Conservation (phyloP, 2,797 vertebrate species). For the Schizopygopsis pylzovi region DNA sequence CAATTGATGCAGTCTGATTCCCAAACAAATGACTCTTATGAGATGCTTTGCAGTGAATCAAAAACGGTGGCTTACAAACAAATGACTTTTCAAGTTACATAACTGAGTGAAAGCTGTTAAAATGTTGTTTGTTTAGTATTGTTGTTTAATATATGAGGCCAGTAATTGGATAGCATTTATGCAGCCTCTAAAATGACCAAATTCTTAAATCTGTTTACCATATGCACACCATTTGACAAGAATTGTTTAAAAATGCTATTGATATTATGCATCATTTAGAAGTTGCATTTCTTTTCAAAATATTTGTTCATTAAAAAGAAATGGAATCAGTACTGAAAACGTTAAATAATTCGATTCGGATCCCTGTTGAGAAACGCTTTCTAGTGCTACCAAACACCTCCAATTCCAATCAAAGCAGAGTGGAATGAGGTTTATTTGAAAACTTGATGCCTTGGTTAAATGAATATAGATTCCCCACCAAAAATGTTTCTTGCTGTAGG, state of each 20-base stretch:
- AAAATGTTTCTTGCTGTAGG: background rate
- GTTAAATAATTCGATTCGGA: background rate
- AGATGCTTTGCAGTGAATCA: background rate
- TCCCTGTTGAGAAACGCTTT: slow-evolving; percentile 6
- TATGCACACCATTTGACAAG: background rate
- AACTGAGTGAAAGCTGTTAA: background rate
- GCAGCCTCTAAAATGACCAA: background rate
- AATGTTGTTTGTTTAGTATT: background rate
- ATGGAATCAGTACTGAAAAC: background rate
- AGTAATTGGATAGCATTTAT: background rate
- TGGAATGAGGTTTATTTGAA: slow-evolving; percentile 23
- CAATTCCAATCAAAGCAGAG: slow-evolving; percentile 6
- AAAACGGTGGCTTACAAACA: background rate
- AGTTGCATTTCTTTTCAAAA: background rate
- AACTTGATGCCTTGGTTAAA: slow-evolving; percentile 12
- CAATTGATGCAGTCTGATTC: background rate
- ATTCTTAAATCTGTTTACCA: background rate
- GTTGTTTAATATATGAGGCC: background rate
- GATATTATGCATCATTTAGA: background rate
- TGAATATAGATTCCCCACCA: slow-evolving; percentile 31
- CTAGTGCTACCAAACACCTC: background rate
- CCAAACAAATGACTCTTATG: background rate
- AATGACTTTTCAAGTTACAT: background rate
- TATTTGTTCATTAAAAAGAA: background rate
- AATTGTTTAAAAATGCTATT: background rate